phyloP scores from a whole-genome alignment of 2,888 invertebrate genomes.

The Drosophila anomalata region DNA sequence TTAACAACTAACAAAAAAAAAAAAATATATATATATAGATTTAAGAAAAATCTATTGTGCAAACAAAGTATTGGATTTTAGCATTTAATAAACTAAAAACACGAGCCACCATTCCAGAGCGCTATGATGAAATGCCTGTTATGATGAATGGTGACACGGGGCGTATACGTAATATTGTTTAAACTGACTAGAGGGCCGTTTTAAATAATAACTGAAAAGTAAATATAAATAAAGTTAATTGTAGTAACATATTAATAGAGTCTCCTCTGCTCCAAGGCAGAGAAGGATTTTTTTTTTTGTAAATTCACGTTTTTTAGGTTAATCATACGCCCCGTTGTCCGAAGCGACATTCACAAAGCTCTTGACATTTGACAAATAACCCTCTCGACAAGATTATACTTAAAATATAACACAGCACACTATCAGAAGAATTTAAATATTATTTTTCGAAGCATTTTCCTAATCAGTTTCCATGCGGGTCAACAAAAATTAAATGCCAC shows the following conservation, averaged over 20 bases:
- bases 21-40: conserved; percentile 8
- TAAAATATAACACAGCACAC: background rate
- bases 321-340: conserved; percentile 39
- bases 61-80: conserved; percentile 47
- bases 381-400: conserved; percentile 22
- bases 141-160: background rate
- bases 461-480: conserved; percentile 23
- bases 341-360: background rate
- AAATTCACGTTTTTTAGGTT: conserved; percentile 9
- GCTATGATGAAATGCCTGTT: conserved; percentile 29
- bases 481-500: conserved; percentile 26
- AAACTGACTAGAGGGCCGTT: background rate
- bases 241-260: conserved; percentile 7
- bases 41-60: conserved; percentile 52
- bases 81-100: conserved; percentile 31
- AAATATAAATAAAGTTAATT: background rate
- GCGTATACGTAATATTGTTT: conserved; percentile 30
- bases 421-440: conserved; percentile 25
- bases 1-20: conserved; percentile 58
- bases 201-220: background rate
- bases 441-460: conserved; percentile 25
- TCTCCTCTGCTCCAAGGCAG: background rate
- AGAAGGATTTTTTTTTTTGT: background rate
- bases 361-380: conserved; percentile 43
- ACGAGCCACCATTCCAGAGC: conserved; percentile 12